Conservation (phyloP, 1,140 invertebrate species). For the Bombus fervidus region DNA sequence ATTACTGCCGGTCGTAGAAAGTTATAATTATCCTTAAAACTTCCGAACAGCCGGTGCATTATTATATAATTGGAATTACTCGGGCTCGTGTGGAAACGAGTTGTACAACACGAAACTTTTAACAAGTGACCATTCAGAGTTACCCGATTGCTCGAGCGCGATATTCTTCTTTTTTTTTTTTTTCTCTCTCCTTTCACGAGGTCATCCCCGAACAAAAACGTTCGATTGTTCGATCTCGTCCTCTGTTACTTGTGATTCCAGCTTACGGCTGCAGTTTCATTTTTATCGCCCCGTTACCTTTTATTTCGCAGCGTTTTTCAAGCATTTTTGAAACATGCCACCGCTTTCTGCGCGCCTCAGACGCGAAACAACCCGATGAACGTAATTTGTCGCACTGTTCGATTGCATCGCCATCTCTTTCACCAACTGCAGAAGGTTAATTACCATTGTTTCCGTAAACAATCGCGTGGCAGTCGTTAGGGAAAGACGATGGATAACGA, state of each 20-base stretch:
- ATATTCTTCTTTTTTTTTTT: background rate
- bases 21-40: conserved; percentile 49
- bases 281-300: background rate
- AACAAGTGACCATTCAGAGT: conserved; percentile 39
- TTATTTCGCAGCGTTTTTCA: background rate
- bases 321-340: background rate
- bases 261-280: conserved; percentile 6
- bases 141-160: background rate
- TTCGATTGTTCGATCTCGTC: background rate
- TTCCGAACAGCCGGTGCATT: conserved; percentile 21
- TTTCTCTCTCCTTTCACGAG: background rate
- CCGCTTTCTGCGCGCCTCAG: background rate
- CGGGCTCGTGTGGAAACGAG: too few relatives aligned
- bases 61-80: conserved; percentile 46
- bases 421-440: too few relatives aligned
- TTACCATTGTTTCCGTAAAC: background rate
- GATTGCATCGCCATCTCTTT: background rate
- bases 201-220: background rate
- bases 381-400: too few relatives aligned
- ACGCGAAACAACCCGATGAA: too few relatives aligned
- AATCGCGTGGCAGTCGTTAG: background rate
- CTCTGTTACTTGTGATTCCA: background rate
- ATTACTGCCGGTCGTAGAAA: too few relatives aligned
- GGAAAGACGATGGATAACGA: background rate
- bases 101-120: conserved; percentile 23